phyloP scores from a whole-genome alignment of 2,797 vertebrate genomes.

The Vultur gryphus region DNA sequence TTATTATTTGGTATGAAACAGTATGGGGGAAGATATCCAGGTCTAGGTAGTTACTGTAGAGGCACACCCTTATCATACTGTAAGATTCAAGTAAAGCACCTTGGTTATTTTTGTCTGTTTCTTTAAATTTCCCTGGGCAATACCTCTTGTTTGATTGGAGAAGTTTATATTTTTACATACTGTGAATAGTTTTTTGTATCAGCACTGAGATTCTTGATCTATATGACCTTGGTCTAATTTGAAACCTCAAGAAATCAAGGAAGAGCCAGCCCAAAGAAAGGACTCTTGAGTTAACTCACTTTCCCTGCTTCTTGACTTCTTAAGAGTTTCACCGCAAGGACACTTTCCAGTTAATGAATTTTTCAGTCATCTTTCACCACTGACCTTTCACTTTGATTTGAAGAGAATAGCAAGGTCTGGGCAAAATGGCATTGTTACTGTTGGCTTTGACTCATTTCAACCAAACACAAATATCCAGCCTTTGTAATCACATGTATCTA shows the following conservation, averaged over 20 bases:
- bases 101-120: background rate
- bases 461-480: background rate
- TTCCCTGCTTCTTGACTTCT: background rate
- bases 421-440: background rate
- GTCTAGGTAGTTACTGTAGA: background rate
- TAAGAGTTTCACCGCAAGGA: background rate
- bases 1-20: background rate
- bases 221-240: background rate
- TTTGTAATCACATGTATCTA: background rate
- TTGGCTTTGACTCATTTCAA: background rate
- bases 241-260: background rate
- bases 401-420: background rate
- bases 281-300: background rate
- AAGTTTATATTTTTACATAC: background rate
- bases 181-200: background rate
- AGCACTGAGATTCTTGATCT: background rate
- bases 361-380: constrained; percentile 19
- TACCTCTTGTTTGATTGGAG: background rate
- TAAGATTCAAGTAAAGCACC: background rate
- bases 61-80: background rate
- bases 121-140: background rate
- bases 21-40: background rate
- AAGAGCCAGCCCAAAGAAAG: background rate
- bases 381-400: constrained; percentile 35
- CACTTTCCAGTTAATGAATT: background rate